Conservation (phyloP, 2,113 vertebrate genomes). For the Terrapene triunguis region DNA sequence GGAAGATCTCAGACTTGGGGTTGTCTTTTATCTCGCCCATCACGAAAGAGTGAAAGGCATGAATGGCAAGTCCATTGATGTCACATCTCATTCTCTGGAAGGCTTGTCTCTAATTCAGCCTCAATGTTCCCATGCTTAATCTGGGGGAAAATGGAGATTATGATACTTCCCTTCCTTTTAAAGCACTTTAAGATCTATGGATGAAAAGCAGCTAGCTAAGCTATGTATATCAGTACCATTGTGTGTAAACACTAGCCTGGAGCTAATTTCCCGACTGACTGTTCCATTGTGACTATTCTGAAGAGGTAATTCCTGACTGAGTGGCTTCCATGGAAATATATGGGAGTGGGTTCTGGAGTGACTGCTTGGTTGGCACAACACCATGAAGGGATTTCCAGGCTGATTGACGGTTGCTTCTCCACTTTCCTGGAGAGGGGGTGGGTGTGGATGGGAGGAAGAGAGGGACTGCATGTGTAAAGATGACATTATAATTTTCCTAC, state of each 20-base stretch:
- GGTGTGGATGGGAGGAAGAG: not conserved
- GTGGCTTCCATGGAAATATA: not conserved
- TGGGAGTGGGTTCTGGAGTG: not conserved
- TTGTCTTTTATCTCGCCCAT: not conserved
- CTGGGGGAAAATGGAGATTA: slow-evolving; percentile 44
- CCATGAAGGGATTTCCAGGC: not conserved
- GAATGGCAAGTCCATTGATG: not conserved
- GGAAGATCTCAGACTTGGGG: slow-evolving; percentile 4
- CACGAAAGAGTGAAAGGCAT: slow-evolving; percentile 32
- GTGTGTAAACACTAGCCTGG: not conserved
- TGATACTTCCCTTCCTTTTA: not conserved
- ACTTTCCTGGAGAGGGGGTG: fast-evolving
- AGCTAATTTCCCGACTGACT: not conserved
- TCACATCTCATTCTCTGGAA: slow-evolving; percentile 1
- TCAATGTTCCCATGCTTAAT: slow-evolving; percentile 51
- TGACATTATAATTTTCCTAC: fast-evolving
- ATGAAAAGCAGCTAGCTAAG: slow-evolving; percentile 1
- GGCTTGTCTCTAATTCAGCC: not conserved
- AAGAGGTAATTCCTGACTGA: not conserved
- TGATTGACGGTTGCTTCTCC: not conserved
- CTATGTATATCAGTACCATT: not conserved
- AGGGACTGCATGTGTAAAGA: fast-evolving
- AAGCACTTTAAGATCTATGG: not conserved
- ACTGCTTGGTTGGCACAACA: not conserved
- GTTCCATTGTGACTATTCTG: not conserved